Evolutionary conservation across 2,797 vertebrate species (phyloP).

Genomic region (Halcyon chelicuti): DNA sequence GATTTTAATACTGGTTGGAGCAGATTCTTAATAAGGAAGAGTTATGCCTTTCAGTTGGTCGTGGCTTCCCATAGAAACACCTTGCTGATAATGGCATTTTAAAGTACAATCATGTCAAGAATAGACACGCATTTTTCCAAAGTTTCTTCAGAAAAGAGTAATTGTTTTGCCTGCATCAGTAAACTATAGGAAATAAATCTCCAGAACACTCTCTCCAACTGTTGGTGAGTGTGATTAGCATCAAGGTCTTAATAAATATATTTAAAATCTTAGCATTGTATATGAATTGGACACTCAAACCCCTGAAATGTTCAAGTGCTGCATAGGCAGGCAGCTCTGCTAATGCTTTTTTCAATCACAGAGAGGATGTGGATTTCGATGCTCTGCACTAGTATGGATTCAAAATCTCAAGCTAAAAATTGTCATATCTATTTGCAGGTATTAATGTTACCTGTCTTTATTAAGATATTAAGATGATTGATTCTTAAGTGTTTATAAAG

Average conservation of each 20-base stretch:
- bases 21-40: neutral
- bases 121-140: neutral
- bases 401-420: neutral
- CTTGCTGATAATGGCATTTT: neutral
- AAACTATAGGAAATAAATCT: neutral
- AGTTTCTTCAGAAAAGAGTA: neutral
- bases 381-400: neutral
- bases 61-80: neutral
- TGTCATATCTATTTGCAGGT: neutral
- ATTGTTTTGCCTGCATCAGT: neutral
- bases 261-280: neutral
- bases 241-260: neutral
- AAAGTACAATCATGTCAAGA: neutral
- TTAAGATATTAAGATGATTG: neutral
- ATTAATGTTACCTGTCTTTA: neutral
- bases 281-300: neutral
- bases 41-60: neutral
- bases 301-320: neutral
- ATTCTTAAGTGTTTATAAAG: neutral
- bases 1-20: constrained; percentile 17
- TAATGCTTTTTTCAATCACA: neutral
- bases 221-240: neutral
- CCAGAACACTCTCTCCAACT: neutral
- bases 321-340: neutral
- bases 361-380: neutral